These are phyloP conservation scores for Pollimyrus isidori DNA, from an alignment of 2,113 vertebrate species.

Conservation along the genomic window DNA sequence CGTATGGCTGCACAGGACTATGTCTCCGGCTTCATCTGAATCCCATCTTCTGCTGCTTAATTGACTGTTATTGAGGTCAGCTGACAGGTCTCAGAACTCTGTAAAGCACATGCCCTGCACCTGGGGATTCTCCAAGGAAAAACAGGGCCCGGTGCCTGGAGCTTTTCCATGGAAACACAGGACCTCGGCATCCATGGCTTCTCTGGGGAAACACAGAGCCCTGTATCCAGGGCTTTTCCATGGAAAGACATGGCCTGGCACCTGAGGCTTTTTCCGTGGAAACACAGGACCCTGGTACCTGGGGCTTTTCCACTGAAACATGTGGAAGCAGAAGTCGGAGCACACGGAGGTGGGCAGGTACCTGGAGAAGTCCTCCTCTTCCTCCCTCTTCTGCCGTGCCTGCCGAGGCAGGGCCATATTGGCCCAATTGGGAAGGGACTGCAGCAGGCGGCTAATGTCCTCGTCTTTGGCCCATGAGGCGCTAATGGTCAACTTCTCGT, in stretches of 20 bases:
- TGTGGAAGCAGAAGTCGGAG: background rate
- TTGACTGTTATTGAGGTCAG: background rate
- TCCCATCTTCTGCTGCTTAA: background rate
- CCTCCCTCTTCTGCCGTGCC: slow-evolving; percentile 84
- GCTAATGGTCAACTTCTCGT: slow-evolving; percentile 93
- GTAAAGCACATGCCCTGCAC: background rate
- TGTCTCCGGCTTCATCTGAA: background rate
- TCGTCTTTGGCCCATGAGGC: slow-evolving; percentile 97
- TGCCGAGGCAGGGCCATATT: slow-evolving; percentile 91
- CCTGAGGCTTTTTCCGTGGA: too few relatives aligned
- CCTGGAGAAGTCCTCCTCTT: slow-evolving; percentile 94
- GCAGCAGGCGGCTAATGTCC: slow-evolving; percentile 89
- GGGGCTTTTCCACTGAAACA: background rate
- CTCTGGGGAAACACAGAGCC: background rate
- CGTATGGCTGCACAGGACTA: background rate
- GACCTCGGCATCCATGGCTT: background rate
- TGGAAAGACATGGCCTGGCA: too few relatives aligned
- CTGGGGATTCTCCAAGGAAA: background rate
- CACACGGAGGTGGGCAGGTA: slow-evolving; percentile 33
- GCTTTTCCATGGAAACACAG: too few relatives aligned
- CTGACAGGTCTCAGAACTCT: background rate
- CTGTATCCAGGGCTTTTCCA: background rate
- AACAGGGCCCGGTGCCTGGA: background rate
- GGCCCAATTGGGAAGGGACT: slow-evolving; percentile 91
- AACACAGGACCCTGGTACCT: too few relatives aligned